A percentile compares a stretch with the other conserved stretches of the same genome.
phyloP scores from a whole-genome alignment of 2,113 vertebrate species.

The Petaurus breviceps region DNA sequence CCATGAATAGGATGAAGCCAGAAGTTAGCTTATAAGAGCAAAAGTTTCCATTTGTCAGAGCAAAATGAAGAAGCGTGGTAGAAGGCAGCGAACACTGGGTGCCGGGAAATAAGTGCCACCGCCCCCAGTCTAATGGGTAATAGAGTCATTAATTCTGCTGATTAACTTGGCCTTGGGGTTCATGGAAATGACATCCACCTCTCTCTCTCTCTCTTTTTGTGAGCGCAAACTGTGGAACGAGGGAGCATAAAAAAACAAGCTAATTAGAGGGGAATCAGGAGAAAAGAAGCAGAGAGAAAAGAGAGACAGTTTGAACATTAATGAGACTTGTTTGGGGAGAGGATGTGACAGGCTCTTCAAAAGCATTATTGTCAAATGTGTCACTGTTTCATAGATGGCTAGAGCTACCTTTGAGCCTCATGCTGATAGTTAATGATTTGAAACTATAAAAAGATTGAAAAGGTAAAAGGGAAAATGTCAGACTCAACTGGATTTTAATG shows the following conservation, averaged over 20 bases:
- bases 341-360: conserved; percentile 89
- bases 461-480: conserved; percentile 87
- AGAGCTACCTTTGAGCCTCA: conserved; percentile 87
- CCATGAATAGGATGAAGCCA: conserved; percentile 32
- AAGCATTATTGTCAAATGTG: conserved; percentile 90
- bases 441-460: conserved; percentile 89
- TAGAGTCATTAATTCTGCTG: conserved; percentile 90
- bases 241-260: conserved; percentile 82
- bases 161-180: conserved; percentile 90
- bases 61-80: conserved; percentile 65
- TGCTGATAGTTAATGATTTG: conserved; percentile 89
- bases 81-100: conserved; percentile 59
- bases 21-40: conserved; percentile 53
- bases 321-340: conserved; percentile 90
- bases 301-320: conserved; percentile 88
- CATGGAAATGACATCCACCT: conserved; percentile 83
- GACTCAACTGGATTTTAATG: conserved; percentile 87
- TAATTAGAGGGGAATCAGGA: conserved; percentile 88
- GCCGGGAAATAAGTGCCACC: conserved; percentile 67
- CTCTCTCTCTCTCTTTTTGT: conserved; percentile 44
- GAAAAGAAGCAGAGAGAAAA: conserved; percentile 85
- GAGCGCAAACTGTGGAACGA: conserved; percentile 82
- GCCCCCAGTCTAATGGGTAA: conserved; percentile 84
- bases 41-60: conserved; percentile 78
- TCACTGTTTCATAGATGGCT: conserved; percentile 86